Evolutionary conservation across 2,888 invertebrate species (phyloP), one percentile per base, ranked within the genome.

Genomic region (Ormyrus pomaceus): DNA sequence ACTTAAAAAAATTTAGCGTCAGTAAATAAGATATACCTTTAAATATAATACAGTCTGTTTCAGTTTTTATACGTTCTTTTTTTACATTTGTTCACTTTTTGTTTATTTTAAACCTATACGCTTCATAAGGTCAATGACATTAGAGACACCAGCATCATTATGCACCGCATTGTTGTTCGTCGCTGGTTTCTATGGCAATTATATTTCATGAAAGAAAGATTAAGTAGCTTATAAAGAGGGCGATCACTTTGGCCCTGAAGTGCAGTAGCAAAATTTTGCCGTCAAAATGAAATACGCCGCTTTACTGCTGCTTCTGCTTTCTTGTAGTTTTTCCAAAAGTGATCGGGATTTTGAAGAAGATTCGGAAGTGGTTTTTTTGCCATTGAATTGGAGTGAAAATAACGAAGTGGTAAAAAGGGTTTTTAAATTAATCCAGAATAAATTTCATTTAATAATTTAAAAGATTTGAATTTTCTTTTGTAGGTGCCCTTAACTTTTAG

Each of bases 401-500:
- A 80, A 85, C 48, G 46, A 51, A n/a, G 69, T 70, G 77, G 82
- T 77, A 81, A 59, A 11, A 34, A 82, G 84, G 84, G 86, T 84
- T 45, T 59, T 51, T 53, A 66, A 50, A 13, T n/a, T 9, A 46
- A n/a, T 2, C 19, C 10, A 50, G 53, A 55, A 34, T 46, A 10
- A 74, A n/a, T 75, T 7, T 74, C 6, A 55, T n/a, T 46, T 9
- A 8, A 75, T 13, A 65, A 45, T 53, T 34, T 77, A 65, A 13
- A 82, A 78, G 70, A 34, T 45, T 72, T 11, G 6, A 59, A 73
- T 59, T 74, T 70, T 68, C 0, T 64, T 71, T 74, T n/a, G 56
- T 80, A 89, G 89, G 85, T 89, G 56, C 87, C 88, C 5, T 58
- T 89, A 55, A 86, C 74, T 68, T 89, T 90, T 74, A 85, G 83